Base-by-base conservation (phyloP, 2,113 vertebrate species). In the Notothenia rossii region DNA sequence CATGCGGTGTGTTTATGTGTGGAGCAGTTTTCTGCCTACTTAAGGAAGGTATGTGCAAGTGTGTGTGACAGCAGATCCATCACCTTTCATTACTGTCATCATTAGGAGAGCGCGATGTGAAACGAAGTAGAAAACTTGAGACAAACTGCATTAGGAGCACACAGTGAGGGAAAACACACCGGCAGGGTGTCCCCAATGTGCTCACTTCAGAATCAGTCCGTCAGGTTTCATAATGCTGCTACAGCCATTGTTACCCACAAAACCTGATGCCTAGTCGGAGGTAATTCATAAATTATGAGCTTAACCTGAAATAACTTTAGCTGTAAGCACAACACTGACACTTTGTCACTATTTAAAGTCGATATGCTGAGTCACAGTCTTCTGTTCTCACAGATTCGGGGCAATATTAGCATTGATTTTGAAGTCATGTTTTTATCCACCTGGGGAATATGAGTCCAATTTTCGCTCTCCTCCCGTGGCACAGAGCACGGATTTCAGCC, bases 31-130 rank as follows among this genome's bases (percentile, higher is more conserved):
- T 61, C 50, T 66, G 66, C 59, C 61, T 65, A 18, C 48, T 82
- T 72, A 62, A 25, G 75, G 59, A 66, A 73, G 60, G 61, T 75
- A 45, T 86, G 53, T 45, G 74, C n/a, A 3, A 48, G 53, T 5
- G 61, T 86, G 63, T 71, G 83, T 40, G 36, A 81, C 78, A 80
- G 89, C 73, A 22, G 75, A 59, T 72, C 83, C 81, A 78, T 91
- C 81, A 81, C 50, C 10, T 83, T 81, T 60, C 79, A 86, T 91
- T 81, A 86, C 40, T 60, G 77, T 89, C 83, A 81, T 70, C 87
- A 68, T 91, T 89, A 89, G 62, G 53, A 70, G 53, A 25, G 59
- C 9, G 3, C 69, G n/a, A 75, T 60, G 75, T 45, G 72, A 59
- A 84, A 55, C 3, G 3, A 20, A 78, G 54, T 25, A 2, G 53